A percentile compares a stretch with the other conserved stretches of the same genome.
Evolutionary conservation across 1,140 invertebrate species (phyloP).

Genomic region (Propsilocerus akamusi): DNA sequence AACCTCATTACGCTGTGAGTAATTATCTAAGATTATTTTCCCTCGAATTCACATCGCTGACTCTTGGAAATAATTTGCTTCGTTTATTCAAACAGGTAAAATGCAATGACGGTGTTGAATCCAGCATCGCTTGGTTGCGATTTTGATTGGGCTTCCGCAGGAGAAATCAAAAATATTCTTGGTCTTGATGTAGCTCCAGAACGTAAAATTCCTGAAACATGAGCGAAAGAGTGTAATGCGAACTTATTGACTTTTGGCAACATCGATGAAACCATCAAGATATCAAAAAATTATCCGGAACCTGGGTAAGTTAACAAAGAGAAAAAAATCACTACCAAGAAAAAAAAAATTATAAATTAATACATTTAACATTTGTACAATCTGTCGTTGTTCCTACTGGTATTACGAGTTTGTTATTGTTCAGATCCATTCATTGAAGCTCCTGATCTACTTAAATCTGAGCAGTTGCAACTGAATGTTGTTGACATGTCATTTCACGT

Average conservation of each 20-base stretch:
- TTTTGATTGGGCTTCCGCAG: slow-evolving; percentile 95
- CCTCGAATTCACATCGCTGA: too few relatives aligned
- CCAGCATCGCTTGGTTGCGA: slow-evolving; percentile 70
- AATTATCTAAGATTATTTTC: too few relatives aligned
- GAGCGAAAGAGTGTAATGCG: slow-evolving; percentile 61
- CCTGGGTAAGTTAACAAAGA: slow-evolving; percentile 56
- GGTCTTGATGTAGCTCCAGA: slow-evolving; percentile 55
- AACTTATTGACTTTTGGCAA: slow-evolving; percentile 90
- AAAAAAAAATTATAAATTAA: too few relatives aligned
- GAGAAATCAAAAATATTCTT: slow-evolving; percentile 73
- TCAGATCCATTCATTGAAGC: slow-evolving; percentile 67
- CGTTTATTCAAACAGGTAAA: too few relatives aligned
- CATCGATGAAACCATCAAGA: slow-evolving; percentile 81
- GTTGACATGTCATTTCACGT: slow-evolving; percentile 81
- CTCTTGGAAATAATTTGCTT: too few relatives aligned
- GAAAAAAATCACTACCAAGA: slow-evolving; percentile 74
- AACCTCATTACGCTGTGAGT: slow-evolving; percentile 92
- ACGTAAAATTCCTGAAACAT: slow-evolving; percentile 89
- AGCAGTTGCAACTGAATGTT: slow-evolving; percentile 29
- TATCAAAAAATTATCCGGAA: slow-evolving; percentile 61
- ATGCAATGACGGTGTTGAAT: slow-evolving; percentile 72
- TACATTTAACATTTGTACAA: too few relatives aligned
- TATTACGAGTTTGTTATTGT: too few relatives aligned
- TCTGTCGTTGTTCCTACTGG: too few relatives aligned
- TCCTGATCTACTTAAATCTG: slow-evolving; percentile 50